Evolutionary conservation across 1,140 invertebrate genomes (phyloP), one percentile per base, ranked within the genome.

Genomic region (Bicyclus anynana): DNA sequence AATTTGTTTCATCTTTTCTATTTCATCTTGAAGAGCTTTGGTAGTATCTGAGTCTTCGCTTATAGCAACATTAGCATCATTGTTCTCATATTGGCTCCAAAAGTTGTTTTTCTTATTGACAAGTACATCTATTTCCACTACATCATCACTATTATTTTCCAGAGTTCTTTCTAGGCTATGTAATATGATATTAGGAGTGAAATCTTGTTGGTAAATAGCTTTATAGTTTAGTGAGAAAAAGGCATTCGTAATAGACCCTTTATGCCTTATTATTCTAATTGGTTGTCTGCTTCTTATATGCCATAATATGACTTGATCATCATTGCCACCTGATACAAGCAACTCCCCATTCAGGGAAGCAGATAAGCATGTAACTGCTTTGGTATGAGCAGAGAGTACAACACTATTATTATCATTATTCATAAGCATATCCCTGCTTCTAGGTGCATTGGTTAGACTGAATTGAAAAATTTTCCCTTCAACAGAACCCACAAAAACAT

Each of bases 251-350:
- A 97, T 89, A 4, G 91, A 70, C 14, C 94, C 94, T 80, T 94
- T 95, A 63, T 95, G 93, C 16, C 86, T 80, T 18, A 97, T 88
- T 9, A 90, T 93, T 60, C 92, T 91, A 9, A 95, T 80, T 48
- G 94, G 91, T 69, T 96, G 94, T 38, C 90, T 84, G 74, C 94
- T 96, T 23, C 74, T 72, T 27, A 96, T 92, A 65, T 97, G 92
- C 96, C 96, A 97, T 17, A 97, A 69, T 62, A 93, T 92, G 1
- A 97, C 92, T 54, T 89, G 91, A 18, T 91, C 90, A 89, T 96
- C 95, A 56, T 91, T 89, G 0, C 93, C 93, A 0, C 94, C 96
- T 0, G 95, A 96, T 5, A 95, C 78, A 9, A 98, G 77, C 9
- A 90, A 89, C 5, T 84, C 87, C 5, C 93, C 93, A 83, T 94